Evolutionary conservation across 2,888 invertebrate species (phyloP), one percentile per base, ranked within the genome.

Genomic region (Drosophila sordidula): DNA sequence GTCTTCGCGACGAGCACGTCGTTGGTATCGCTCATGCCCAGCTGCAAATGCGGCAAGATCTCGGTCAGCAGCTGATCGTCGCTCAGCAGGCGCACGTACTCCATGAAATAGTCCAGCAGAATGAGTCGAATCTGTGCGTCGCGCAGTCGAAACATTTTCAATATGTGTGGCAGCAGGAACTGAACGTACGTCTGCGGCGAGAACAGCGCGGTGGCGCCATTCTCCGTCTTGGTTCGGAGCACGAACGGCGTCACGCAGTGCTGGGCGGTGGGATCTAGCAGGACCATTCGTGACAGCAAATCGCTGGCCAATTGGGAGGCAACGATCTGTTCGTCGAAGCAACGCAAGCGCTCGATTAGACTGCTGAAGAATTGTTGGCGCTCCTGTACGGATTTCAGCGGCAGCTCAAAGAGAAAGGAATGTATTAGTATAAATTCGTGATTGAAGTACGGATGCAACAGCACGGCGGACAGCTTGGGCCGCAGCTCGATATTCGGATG

Each of bases 11-110:
- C 98, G 68, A 98, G 93, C 57, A 94, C 93, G 90, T 98, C 97
- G 91, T 97, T 96, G 1, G 95, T 95, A 89, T 98, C 98, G 91
- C 97, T 96, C 78, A 98, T 95, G 4, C 98, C 98, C 36, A 97
- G 94, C 39, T 98, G 93, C 54, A 98, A 92, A 95, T 98, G 97
- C n/a, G 98, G 98, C 83, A 98, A 93, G 80, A 98, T 95, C 47
- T 95, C 94, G 25, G 94, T 93, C 50, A 95, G 95, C n/a, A 98
- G 92, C 90, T 96, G 95, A 46, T 96, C 95, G 76, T 94, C 94
- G 64, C 95, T 94, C 89, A 98, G 95, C 18, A 95, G 94, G 76
- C 94, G 93, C 46, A 96, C 94, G 91, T 95, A 98, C 70, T 95
- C 94, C 54, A 94, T 94, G 87, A 98, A 97, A 91, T 97, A 95